Conservation (phyloP, 2,113 vertebrate species). For the Mystacornis crossleyi region DNA sequence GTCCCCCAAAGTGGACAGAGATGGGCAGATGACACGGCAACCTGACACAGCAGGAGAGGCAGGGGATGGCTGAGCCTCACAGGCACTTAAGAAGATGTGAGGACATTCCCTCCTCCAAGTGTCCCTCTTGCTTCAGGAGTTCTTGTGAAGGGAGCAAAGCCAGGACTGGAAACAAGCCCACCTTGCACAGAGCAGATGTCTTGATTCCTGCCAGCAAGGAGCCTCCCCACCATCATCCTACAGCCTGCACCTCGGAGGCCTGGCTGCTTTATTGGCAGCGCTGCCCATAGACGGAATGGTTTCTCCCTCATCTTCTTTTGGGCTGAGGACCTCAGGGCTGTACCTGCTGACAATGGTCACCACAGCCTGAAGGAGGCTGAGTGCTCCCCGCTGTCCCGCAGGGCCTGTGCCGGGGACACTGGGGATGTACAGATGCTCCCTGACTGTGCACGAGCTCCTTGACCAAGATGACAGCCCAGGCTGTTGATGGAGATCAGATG, state of each 20-base stretch:
- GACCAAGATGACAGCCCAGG: not conserved
- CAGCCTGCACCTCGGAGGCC: not conserved
- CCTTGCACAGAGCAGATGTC: not conserved
- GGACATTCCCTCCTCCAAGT: not conserved
- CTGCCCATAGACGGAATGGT: not conserved
- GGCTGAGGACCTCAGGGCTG: not conserved
- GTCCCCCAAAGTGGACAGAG: not conserved
- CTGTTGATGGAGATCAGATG: conserved; percentile 1
- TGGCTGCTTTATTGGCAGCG: not conserved
- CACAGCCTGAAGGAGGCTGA: not conserved
- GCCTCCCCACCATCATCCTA: rapidly evolving
- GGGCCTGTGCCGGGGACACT: rapidly evolving
- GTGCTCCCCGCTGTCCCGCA: rapidly evolving
- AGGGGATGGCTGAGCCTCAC: not conserved
- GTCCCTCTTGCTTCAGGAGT: not conserved
- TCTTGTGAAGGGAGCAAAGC: not conserved
- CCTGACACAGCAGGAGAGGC: not conserved
- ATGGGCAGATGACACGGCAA: rapidly evolving
- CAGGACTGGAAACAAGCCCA: not conserved
- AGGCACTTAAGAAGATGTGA: not conserved
- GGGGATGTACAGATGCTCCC: not conserved
- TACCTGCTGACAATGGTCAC: not conserved
- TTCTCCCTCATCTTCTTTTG: rapidly evolving
- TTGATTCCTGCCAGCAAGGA: not conserved
- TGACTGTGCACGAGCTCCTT: not conserved